Conservation (phyloP, 1,140 invertebrate species). For the Drosophila pandora region DNA sequence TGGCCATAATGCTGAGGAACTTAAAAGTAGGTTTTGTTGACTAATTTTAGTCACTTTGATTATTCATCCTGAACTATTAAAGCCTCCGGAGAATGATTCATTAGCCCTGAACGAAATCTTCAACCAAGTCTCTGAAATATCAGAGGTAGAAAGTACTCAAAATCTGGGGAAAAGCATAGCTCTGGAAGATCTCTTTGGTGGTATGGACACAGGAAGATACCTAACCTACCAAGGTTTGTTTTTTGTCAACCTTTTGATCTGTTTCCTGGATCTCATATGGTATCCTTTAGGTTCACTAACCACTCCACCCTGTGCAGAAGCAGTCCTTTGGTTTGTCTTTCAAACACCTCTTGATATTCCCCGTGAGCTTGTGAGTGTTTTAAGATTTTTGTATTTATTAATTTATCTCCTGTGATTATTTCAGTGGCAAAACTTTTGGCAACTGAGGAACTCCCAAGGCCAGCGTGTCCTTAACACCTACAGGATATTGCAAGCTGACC, state of each 20-base stretch:
- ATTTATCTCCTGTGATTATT: background rate
- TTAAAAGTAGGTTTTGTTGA: conserved; percentile 56
- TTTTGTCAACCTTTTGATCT: too few species aligned
- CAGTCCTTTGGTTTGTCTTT: conserved; percentile 95
- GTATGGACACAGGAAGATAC: conserved; percentile 39
- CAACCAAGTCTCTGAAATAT: conserved; percentile 24
- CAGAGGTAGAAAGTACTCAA: background rate
- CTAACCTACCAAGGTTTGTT: conserved; percentile 41
- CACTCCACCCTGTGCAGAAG: conserved; percentile 94
- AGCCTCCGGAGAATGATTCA: conserved; percentile 10
- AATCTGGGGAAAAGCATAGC: conserved; percentile 15
- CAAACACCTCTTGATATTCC: conserved; percentile 88
- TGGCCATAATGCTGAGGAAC: conserved; percentile 92
- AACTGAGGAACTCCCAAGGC: conserved; percentile 85
- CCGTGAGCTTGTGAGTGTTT: conserved; percentile 34
- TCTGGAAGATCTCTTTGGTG: conserved; percentile 36
- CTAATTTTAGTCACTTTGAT: too few species aligned
- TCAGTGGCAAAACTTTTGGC: conserved; percentile 87
- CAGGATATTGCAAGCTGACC: conserved; percentile 58
- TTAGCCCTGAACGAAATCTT: conserved; percentile 27
- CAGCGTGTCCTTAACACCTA: conserved; percentile 85
- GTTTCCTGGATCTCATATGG: too few species aligned
- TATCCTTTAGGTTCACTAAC: conserved; percentile 89
- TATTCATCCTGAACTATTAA: too few species aligned
- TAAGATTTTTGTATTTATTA: too few species aligned